phyloP scores from a whole-genome alignment of 2,888 invertebrate genomes.

The Actias luna region DNA sequence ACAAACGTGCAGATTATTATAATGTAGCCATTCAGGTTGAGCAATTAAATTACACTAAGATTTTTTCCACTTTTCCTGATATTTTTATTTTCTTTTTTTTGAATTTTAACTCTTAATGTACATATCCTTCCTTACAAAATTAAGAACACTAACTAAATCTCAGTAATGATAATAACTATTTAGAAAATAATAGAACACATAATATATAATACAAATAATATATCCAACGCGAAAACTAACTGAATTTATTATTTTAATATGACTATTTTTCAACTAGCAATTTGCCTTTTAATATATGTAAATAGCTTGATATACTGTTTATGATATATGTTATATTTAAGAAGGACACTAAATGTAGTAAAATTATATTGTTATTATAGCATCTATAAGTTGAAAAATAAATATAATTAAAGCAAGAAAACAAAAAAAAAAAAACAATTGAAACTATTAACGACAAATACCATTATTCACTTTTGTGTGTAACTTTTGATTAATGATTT shows the following conservation, averaged over 20 bases:
- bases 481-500: constrained; percentile 52
- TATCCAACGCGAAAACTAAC: no score
- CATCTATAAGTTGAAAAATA: neutral
- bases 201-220: no score
- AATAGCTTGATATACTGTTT: neutral
- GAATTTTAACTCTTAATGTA: neutral
- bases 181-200: no score
- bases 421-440: neutral
- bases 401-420: neutral
- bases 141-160: no score
- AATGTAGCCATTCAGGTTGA: neutral
- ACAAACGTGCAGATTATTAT: neutral
- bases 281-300: neutral
- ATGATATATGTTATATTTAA: neutral
- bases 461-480: constrained; percentile 20
- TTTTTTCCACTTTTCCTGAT: no score
- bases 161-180: no score
- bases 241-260: neutral
- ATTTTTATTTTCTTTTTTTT: neutral
- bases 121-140: no score
- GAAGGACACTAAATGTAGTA: neutral
- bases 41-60: no score
- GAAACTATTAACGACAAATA: neutral
- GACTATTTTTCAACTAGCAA: neutral
- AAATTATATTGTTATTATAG: neutral